Conservation (phyloP, 1,140 invertebrate genomes). For the Sitobion miscanthi region DNA sequence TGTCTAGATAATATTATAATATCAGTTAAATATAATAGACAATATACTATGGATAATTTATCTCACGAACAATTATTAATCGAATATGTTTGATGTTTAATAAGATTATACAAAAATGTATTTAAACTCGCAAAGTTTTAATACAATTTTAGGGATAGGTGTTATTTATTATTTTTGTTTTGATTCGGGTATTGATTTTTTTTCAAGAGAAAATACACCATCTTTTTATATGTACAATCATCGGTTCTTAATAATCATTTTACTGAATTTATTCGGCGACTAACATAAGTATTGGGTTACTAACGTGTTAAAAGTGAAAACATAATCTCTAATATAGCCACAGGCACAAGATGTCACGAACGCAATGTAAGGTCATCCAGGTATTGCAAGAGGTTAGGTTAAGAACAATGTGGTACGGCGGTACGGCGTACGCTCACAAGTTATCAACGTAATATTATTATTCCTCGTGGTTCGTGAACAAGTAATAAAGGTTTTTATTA, state of each 20-base stretch:
- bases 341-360: constrained; percentile 41
- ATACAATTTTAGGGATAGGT: background rate
- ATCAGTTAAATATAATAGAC: background rate
- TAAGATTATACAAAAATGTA: too few relatives aligned
- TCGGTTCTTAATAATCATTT: background rate
- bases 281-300: background rate
- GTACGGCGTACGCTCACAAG: background rate
- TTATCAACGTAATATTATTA: background rate
- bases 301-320: constrained; percentile 35
- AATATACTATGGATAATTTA: too few relatives aligned
- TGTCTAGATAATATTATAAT: background rate
- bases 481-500: constrained; percentile 40
- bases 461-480: background rate
- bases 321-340: constrained; percentile 33
- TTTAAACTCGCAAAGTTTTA: background rate
- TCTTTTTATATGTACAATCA: background rate
- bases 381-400: constrained; percentile 23
- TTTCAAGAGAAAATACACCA: background rate
- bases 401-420: constrained; percentile 16
- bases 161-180: background rate
- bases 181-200: background rate
- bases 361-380: constrained; percentile 40
- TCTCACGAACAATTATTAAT: background rate
- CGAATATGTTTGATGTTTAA: background rate
- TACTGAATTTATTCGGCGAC: background rate